Percentiles rank a stretch among this genome's conserved stretches.
These are phyloP conservation scores for Drosophila kuntzei DNA, from an alignment of 2,888 invertebrate species.

Conservation along the genomic window DNA sequence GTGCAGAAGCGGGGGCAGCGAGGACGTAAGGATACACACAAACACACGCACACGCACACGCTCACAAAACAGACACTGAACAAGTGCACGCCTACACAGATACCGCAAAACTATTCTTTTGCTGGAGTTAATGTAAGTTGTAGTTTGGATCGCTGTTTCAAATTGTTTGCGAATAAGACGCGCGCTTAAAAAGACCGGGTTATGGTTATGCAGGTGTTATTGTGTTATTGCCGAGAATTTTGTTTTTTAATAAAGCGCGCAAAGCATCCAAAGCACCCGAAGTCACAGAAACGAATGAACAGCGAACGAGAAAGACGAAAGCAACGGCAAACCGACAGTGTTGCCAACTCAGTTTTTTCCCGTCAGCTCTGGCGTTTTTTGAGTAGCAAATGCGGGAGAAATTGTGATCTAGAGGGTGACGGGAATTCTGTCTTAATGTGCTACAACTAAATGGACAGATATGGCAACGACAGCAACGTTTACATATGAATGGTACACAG, in stretches of 20 bases:
- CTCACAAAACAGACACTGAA: constrained; percentile 8
- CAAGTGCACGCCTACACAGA: constrained; percentile 42
- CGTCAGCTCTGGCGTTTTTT: no score
- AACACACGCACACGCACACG: constrained; percentile 26
- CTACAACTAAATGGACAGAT: constrained; percentile 19
- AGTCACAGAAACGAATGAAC: constrained; percentile 51
- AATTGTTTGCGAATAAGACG: constrained; percentile 33
- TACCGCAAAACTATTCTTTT: constrained; percentile 3
- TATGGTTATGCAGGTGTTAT: constrained; percentile 19
- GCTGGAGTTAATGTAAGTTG: constrained; percentile 1
- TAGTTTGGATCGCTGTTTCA: constrained; percentile 6
- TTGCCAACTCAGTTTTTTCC: no score
- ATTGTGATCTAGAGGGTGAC: no score
- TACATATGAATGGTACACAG: constrained; percentile 27
- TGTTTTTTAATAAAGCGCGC: constrained; percentile 33
- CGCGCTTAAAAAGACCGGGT: constrained; percentile 48
- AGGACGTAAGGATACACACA: constrained; percentile 71
- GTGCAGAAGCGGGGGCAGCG: constrained; percentile 35
- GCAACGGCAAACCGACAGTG: neutral
- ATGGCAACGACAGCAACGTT: constrained; percentile 28
- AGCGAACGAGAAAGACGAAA: constrained; percentile 12
- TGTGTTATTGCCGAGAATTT: constrained; percentile 17
- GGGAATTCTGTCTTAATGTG: no score
- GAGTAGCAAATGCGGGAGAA: no score
- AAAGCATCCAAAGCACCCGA: constrained; percentile 42